A percentile compares a stretch with the other conserved stretches of the same genome.
Conservation (phyloP, 2,888 invertebrate species). For the Pristionchus exspectatus region DNA sequence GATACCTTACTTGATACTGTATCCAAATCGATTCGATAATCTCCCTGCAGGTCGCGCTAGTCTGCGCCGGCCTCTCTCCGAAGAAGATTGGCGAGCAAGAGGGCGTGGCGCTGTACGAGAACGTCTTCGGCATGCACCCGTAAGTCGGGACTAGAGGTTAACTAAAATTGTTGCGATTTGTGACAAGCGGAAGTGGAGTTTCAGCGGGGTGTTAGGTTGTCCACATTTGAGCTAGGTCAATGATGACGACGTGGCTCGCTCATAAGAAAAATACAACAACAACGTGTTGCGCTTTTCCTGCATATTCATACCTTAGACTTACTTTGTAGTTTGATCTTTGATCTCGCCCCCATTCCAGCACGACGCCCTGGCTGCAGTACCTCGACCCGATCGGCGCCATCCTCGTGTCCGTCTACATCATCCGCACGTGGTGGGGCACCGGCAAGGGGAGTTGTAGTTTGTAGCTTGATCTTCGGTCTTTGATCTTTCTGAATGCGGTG, state of each 20-base stretch:
- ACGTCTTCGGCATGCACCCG: background rate
- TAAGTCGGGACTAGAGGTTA: background rate
- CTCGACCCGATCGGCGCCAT: constrained; percentile 82
- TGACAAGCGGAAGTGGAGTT: too few species aligned
- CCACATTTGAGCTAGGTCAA: too few species aligned
- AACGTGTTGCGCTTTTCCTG: too few species aligned
- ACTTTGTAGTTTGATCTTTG: background rate
- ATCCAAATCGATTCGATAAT: background rate
- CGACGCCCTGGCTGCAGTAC: constrained; percentile 62
- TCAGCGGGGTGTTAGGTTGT: too few species aligned
- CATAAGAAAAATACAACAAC: too few species aligned
- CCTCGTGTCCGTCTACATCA: constrained; percentile 81
- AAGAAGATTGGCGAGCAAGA: background rate
- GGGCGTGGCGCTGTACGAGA: background rate
- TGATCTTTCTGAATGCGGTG: background rate
- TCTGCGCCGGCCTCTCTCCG: constrained; percentile 50
- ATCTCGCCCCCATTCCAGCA: background rate
- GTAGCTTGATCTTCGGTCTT: constrained; percentile 1
- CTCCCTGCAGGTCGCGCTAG: constrained; percentile 4
- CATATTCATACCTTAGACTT: too few species aligned
- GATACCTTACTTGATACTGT: too few species aligned
- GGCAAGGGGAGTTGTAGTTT: constrained; percentile 5
- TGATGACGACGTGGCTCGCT: too few species aligned
- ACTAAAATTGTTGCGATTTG: too few species aligned
- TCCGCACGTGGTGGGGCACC: constrained; percentile 78